Base-by-base conservation (phyloP, 2,888 invertebrate species). In the Eilema sororculum region DNA sequence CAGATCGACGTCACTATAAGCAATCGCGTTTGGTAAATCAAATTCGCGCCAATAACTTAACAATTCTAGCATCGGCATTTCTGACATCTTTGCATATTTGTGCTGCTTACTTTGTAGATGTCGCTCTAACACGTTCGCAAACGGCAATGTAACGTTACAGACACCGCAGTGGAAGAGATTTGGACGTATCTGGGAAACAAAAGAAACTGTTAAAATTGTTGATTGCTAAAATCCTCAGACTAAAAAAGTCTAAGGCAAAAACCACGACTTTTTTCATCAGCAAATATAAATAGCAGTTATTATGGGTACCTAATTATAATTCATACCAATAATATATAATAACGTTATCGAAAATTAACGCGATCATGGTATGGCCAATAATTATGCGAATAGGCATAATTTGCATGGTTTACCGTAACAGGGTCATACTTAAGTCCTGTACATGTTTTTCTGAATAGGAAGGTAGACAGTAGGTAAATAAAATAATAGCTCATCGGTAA, bases 141-240 rank as follows among this genome's bases (percentile, higher is more conserved):
- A 89, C 1, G 92, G 88, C 33, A 87, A 76, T 0, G 82, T 75
- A 58, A 78, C 64, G 64, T 92, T 92, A 79, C 93, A 93, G 46
- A 78, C 76, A 2, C 89, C 92, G 72, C 93, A 93, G 69, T 93
- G 93, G 72, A 85, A 93, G 0, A 90, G 73, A 62, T 87, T 85
- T 25, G 86, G 86, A 22, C 78, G 83, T 58, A 93, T 80, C 93
- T 93, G 84, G 3, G 87, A 89, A 71, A 62, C n/a, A 64, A 66
- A n/a, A 60, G 67, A 57, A 60, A 64, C 20, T 20, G 22, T 46
- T 52, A 24, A 64, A 28, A 28, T 30, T 13, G 24, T 3, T 25
- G 16, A 22, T 24, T 24, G 28, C 28, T 28, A 28, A 28, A 28
- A 28, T 2, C 28, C 28, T 28, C 28, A 28, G 28, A 28, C 28